A percentile compares a stretch with the other conserved stretches of the same genome.
These are phyloP conservation scores for Lindbergichthys nudifrons DNA, from an alignment of 2,797 vertebrate species.

Conservation along the genomic window DNA sequence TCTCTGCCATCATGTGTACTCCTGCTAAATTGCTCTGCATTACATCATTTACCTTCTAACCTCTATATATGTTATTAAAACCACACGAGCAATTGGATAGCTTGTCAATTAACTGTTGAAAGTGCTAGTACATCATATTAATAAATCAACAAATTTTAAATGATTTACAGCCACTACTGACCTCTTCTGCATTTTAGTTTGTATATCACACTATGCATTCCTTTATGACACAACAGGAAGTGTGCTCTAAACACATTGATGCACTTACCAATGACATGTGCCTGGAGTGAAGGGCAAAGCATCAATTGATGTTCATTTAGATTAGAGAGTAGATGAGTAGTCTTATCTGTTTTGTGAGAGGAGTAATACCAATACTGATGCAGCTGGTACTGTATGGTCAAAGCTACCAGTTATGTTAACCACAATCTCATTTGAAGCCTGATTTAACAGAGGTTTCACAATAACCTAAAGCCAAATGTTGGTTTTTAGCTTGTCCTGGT, in stretches of 20 bases:
- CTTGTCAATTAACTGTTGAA: not conserved
- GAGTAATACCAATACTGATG: not conserved
- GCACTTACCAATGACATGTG: too few species aligned
- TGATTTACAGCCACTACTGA: conserved; percentile 4
- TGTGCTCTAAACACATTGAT: not conserved
- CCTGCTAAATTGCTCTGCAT: not conserved
- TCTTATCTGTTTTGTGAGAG: not conserved
- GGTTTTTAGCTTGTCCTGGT: not conserved
- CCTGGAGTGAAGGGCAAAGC: not conserved
- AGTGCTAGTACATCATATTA: not conserved
- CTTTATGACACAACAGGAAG: conserved; percentile 12
- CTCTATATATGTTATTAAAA: not conserved
- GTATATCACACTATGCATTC: not conserved
- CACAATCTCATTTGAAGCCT: not conserved
- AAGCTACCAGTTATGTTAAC: not conserved
- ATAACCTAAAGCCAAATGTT: not conserved
- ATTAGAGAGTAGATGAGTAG: not conserved
- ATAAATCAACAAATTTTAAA: not conserved
- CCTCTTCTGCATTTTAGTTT: not conserved
- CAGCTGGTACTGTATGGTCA: not conserved
- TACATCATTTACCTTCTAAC: not conserved
- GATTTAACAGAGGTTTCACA: not conserved
- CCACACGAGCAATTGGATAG: not conserved
- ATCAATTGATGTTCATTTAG: not conserved
- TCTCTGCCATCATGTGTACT: not conserved